phyloP scores from a whole-genome alignment of 23 tunicate species.

The Clavelina lepadiformis region DNA sequence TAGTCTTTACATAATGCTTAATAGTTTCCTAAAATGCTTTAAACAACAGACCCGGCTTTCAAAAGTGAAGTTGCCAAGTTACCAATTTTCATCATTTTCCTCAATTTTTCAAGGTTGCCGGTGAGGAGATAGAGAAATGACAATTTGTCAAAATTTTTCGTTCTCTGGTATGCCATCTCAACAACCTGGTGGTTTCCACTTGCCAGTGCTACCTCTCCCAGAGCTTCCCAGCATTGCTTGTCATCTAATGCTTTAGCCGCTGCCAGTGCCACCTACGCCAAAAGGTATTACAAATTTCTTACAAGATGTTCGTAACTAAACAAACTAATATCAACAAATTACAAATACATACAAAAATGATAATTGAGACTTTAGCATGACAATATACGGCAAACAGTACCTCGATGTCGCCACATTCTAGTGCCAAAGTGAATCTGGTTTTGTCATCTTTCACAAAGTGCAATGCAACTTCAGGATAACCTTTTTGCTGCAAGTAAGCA shows the following conservation, averaged over 20 bases:
- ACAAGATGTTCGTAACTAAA: too few species aligned
- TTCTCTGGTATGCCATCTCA: conserved; percentile 93
- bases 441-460: conserved; percentile 98
- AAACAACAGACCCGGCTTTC: not conserved
- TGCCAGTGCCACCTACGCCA: conserved; percentile 93
- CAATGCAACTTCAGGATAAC: conserved; percentile 98
- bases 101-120: conserved; percentile 88
- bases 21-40: not conserved
- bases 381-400: conserved; percentile 16
- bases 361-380: too few species aligned
- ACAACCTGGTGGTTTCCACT: conserved; percentile 93
- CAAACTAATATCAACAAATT: too few species aligned
- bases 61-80: not conserved
- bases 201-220: conserved; percentile 88
- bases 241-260: conserved; percentile 96
- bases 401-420: conserved; percentile 97
- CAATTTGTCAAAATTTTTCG: conserved; percentile 94
- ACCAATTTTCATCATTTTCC: conserved; percentile 99
- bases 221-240: conserved; percentile 98
- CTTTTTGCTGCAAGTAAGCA: conserved; percentile 98
- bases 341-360: too few species aligned
- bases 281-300: too few species aligned
- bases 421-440: conserved; percentile 82
- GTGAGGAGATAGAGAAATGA: conserved; percentile 90
- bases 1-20: not conserved